Conservation (phyloP, 2,797 vertebrate genomes). For the Simalia tracyae region DNA sequence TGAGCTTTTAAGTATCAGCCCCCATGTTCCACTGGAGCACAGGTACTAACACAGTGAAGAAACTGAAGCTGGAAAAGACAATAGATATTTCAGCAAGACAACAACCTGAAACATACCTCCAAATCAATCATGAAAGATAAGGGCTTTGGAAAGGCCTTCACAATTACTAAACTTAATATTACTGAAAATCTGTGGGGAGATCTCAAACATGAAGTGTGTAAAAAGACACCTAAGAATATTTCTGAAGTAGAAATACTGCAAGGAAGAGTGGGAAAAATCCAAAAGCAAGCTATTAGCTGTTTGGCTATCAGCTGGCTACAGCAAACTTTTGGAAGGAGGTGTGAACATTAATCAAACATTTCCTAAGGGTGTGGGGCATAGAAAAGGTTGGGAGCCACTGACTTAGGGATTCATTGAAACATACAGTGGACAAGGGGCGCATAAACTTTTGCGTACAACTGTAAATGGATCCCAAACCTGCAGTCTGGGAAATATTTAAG, state of each 20-base stretch:
- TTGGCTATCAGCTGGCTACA: neutral
- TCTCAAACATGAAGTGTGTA: neutral
- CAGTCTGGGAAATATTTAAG: neutral
- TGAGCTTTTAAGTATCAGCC: neutral
- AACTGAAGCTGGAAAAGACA: neutral
- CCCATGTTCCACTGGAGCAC: neutral
- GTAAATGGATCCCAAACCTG: neutral
- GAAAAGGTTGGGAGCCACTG: no score
- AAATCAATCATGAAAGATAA: neutral
- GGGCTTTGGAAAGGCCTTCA: neutral
- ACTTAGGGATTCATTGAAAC: neutral
- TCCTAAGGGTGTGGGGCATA: no score
- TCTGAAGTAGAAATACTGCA: neutral
- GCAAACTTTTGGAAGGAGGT: neutral
- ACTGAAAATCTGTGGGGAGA: neutral
- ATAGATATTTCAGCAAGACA: neutral
- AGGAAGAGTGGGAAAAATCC: neutral
- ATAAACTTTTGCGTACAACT: neutral
- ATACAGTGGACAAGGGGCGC: neutral
- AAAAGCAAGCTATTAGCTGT: neutral
- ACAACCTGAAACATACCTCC: neutral
- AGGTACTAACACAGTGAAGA: neutral
- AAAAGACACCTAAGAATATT: neutral
- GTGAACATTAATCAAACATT: no score
- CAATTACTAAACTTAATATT: neutral